Conservation (phyloP, 2,888 invertebrate species). For the Melinopterus prodromus region DNA sequence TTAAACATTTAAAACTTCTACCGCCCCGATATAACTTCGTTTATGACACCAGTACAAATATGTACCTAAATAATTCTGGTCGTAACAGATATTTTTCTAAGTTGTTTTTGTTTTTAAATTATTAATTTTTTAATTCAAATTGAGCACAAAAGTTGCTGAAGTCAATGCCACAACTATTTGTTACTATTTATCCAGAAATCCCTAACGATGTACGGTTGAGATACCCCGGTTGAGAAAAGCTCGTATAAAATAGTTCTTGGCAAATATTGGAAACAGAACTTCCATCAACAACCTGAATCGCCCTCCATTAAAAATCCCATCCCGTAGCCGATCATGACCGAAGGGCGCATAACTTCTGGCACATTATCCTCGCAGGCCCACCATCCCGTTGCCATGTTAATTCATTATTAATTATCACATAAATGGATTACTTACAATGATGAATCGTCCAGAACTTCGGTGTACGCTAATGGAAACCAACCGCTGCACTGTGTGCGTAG, state of each 20-base stretch:
- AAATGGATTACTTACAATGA: slow-evolving; percentile 63
- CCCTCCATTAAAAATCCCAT: neutral
- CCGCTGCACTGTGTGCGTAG: slow-evolving; percentile 89
- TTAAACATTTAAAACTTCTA: too few species aligned
- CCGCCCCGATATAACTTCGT: too few species aligned
- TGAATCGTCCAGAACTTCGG: slow-evolving; percentile 78
- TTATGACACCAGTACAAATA: too few species aligned
- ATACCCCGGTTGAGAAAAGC: too few species aligned
- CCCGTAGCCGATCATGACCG: neutral
- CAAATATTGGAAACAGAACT: neutral
- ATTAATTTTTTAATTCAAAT: too few species aligned
- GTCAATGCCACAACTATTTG: too few species aligned
- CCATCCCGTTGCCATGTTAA: slow-evolving; percentile 13
- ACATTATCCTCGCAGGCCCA: neutral
- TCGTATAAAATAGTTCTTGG: neutral
- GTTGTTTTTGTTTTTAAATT: too few species aligned
- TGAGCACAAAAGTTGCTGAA: too few species aligned
- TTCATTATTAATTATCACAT: slow-evolving; percentile 32
- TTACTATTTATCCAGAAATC: too few species aligned
- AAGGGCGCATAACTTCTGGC: neutral
- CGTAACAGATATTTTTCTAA: too few species aligned
- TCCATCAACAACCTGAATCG: neutral
- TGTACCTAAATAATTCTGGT: too few species aligned
- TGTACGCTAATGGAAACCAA: slow-evolving; percentile 96
- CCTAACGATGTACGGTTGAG: too few species aligned